Conservation (phyloP, 53 echinoderm and acorn worm genomes). For the Holothuria leucospilota region DNA sequence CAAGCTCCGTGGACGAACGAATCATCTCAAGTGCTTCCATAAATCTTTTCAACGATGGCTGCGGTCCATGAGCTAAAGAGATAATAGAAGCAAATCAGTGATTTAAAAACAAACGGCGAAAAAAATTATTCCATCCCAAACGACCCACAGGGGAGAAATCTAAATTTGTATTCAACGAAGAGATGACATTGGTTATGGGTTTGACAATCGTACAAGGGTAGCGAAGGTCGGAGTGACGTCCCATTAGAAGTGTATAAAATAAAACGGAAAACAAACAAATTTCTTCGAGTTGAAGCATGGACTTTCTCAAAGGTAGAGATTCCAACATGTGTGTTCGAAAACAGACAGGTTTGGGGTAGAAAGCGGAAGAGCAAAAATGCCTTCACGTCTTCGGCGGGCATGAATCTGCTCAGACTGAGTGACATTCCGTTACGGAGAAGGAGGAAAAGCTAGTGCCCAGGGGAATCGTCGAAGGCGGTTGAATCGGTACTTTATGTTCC, state of each 20-base stretch:
- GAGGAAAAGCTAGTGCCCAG: not conserved
- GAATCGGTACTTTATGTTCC: constrained; percentile 21
- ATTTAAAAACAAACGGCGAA: constrained; percentile 32
- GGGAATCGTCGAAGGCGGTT: constrained; percentile 15
- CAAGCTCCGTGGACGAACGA: not conserved
- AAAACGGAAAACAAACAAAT: constrained; percentile 42
- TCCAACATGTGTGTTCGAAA: constrained; percentile 40
- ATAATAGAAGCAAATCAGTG: constrained; percentile 42
- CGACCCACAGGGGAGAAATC: constrained; percentile 44
- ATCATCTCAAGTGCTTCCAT: constrained; percentile 33
- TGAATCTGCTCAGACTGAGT: not conserved
- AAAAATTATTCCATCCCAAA: constrained; percentile 29
- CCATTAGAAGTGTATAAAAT: constrained; percentile 38
- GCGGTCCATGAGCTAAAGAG: constrained; percentile 31
- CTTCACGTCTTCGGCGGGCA: constrained; percentile 13
- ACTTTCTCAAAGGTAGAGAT: constrained; percentile 37
- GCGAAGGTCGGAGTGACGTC: constrained; percentile 15
- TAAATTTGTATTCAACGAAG: constrained; percentile 34
- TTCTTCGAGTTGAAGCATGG: constrained; percentile 15
- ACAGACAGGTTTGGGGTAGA: not conserved
- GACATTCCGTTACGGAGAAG: not conserved
- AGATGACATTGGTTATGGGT: constrained; percentile 37
- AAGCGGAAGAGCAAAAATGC: constrained; percentile 24
- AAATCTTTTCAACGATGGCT: constrained; percentile 43
- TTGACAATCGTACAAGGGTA: constrained; percentile 38